Base-by-base conservation (phyloP, 2,113 vertebrate species). In the Hyla sarda region DNA sequence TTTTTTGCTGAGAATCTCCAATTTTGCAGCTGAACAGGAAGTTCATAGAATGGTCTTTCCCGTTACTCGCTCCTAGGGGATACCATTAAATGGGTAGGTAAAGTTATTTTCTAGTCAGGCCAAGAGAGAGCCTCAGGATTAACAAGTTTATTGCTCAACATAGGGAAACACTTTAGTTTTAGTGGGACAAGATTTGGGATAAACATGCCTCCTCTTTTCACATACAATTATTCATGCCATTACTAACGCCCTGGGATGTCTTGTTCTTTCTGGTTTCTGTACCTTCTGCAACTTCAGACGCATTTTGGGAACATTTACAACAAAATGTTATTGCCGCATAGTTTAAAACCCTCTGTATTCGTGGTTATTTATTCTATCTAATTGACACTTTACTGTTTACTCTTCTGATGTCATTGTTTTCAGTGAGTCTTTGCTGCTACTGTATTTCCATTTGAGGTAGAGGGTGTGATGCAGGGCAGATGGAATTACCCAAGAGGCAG, bases 21-120 rank as follows among this genome's bases (percentile, higher is more conserved):
- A 23, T 74, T 62, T 62, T 73, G 41, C 67, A 82, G 85, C 78
- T 82, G 85, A 82, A 87, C 85, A 87, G 85, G 85, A 87, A 87
- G 78, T 41, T 78, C 71, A 74, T 62, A 72, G 72, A 62, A 87
- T 82, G 52, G 45, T 47, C 77, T 71, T 86, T 87, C 52, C 78
- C 45, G 78, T 87, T 87, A 74, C 85, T 87, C 34, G 28, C 85
- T 87, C 85, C 85, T 87, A 54, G 85, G 85, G 85, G 85, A 87
- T 87, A 80, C 34, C 78, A 62, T 87, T 73, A 81, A 86, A 86
- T 86, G 79, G 76, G 81, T 86, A 81, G 67, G 78, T 82, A 82
- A 87, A 74, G 67, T 82, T 73, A 82, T 87, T 87, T 87, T 87
- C 78, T 82, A 81, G 84, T 86, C 77, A 86, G 76, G 19, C 77